A percentile compares a stretch with the other conserved stretches of the same genome.
These are phyloP conservation scores for Halcyon smyrnensis DNA, from an alignment of 2,797 vertebrate species.

Conservation along the genomic window DNA sequence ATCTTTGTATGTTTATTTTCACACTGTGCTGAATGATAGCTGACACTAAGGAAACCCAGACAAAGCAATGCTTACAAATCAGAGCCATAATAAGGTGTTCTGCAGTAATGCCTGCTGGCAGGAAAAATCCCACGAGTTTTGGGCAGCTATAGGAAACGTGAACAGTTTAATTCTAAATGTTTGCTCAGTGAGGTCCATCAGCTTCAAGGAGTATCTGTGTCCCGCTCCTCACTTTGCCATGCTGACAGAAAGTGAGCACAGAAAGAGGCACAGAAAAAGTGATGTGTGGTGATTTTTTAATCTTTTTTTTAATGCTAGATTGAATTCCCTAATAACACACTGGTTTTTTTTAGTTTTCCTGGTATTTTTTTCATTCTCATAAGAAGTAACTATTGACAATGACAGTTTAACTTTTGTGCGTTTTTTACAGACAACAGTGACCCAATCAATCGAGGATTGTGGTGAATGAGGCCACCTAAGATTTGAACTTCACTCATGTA, in stretches of 20 bases:
- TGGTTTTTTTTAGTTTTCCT: background rate
- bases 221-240: background rate
- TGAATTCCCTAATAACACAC: background rate
- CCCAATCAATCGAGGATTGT: background rate
- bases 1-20: conserved; percentile 49
- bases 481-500: background rate
- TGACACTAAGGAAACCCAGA: background rate
- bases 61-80: conserved; percentile 30
- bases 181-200: background rate
- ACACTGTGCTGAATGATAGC: conserved; percentile 32
- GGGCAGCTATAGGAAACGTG: background rate
- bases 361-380: background rate
- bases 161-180: background rate
- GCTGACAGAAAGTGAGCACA: background rate
- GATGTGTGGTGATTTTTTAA: background rate
- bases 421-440: conserved; percentile 20
- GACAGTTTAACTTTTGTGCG: background rate
- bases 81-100: background rate
- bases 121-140: background rate
- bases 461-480: background rate
- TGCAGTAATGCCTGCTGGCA: background rate
- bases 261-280: background rate
- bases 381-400: background rate
- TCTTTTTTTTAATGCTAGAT: background rate
- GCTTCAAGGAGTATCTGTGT: background rate